Evolutionary conservation across 2,797 vertebrate species (phyloP).

Genomic region (Euphonia xanthogaster): DNA sequence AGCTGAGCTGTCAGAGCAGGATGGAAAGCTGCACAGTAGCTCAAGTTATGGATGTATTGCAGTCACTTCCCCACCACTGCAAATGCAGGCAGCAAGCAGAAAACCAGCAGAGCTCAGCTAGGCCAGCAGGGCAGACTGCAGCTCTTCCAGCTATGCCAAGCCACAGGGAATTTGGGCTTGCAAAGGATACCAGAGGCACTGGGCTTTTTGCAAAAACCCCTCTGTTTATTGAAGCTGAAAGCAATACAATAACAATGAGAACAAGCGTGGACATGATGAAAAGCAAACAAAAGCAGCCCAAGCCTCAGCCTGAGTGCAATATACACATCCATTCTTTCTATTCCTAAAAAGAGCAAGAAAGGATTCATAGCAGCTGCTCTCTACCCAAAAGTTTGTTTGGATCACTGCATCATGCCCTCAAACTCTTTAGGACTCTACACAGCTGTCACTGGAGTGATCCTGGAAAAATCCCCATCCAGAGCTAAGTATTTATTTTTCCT

Average conservation of each 20-base stretch:
- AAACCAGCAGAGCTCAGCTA: background rate
- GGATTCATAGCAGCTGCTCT: conserved; percentile 32
- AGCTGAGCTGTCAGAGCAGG: conserved; percentile 26
- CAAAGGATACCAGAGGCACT: background rate
- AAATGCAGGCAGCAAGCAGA: conserved; percentile 9
- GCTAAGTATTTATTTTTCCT: background rate
- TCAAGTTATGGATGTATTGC: background rate
- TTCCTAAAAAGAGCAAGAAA: conserved; percentile 59
- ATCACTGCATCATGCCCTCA: background rate
- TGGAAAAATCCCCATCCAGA: conserved; percentile 25
- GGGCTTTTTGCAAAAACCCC: background rate
- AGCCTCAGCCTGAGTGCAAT: conserved; percentile 27
- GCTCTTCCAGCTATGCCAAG: background rate
- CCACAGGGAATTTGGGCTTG: conserved; percentile 29
- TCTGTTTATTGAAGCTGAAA: conserved; percentile 69
- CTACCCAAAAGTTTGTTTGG: conserved; percentile 48
- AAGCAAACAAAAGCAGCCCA: conserved; percentile 36
- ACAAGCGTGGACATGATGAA: conserved; percentile 39
- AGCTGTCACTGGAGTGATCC: background rate
- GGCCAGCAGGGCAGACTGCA: background rate
- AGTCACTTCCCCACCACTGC: background rate
- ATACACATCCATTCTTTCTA: conserved; percentile 48
- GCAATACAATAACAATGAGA: conserved; percentile 59
- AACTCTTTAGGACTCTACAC: background rate
- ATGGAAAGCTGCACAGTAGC: background rate